Evolutionary conservation across 2,888 invertebrate genomes (phyloP), one percentile per base, ranked within the genome.

Genomic region (Scaptomyza polygonia): DNA sequence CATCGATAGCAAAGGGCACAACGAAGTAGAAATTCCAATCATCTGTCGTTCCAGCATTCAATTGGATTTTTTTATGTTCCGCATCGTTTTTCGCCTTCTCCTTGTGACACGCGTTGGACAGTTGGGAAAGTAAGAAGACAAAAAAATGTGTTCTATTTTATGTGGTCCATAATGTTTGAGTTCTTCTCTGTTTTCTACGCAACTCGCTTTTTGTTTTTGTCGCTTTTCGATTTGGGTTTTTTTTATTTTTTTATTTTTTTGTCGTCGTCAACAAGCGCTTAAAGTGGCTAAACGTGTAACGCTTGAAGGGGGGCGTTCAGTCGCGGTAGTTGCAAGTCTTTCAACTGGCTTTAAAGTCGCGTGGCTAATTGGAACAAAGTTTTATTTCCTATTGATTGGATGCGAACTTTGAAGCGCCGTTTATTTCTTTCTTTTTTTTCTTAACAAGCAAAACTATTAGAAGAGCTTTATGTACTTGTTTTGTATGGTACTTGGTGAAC

Each of bases 201-300:
- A 16, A 18, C 18, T 61, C 49, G 42, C 59, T 27, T 27, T 3
- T 55, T 42, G 36, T 36, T 14, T 7, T 14, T 36, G 8, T 36
- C 36, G 14, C 36, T 29, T 14, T 40, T 63, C 49, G 53, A 52
- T 71, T 70, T 67, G 56, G 54, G 61, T 59, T 67, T n/a, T n/a
- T n/a, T n/a, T n/a, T n/a, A n/a, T n/a, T n/a, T n/a, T n/a, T n/a
- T n/a, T n/a, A n/a, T n/a, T n/a, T n/a, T n/a, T 74, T 76, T 76
- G 76, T 67, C 67, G 72, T 16, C 58, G 63, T 67, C 76, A 77
- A 70, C 83, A 68, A 65, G 61, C 62, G 42, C 57, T 77, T 48
- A 71, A 80, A 83, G 77, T 77, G 77, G 61, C 56, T 71, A 70
- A 83, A 27, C 72, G 58, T 76, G 79, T 76, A 72, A 69, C 53